Conservation (phyloP, 2,888 invertebrate genomes). For the Hermodice carunculata region DNA sequence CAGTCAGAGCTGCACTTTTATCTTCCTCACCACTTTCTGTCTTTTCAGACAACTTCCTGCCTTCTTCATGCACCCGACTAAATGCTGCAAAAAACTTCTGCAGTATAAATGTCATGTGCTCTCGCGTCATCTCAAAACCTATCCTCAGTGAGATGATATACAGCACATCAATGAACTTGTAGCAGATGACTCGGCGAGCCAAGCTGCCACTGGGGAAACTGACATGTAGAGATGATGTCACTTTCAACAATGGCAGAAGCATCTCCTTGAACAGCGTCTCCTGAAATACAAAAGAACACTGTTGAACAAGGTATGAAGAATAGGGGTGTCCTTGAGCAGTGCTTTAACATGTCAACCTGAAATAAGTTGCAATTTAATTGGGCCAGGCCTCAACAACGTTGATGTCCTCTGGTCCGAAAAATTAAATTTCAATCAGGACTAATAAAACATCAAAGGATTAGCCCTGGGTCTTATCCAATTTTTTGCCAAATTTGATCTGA, state of each 20-base stretch:
- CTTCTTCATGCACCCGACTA: slow-evolving; percentile 45
- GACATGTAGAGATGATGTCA: slow-evolving; percentile 84
- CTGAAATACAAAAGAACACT: slow-evolving; percentile 71
- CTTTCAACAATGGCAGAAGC: slow-evolving; percentile 83
- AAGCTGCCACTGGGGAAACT: slow-evolving; percentile 85
- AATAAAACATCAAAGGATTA: too few species aligned
- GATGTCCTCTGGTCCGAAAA: too few species aligned
- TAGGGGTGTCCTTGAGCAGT: too few species aligned
- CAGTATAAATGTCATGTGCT: slow-evolving; percentile 62
- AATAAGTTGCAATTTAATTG: too few species aligned
- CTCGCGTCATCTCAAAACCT: slow-evolving; percentile 72
- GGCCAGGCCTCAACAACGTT: too few species aligned
- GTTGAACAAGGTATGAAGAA: background rate
- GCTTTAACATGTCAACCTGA: too few species aligned
- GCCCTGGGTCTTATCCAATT: too few species aligned
- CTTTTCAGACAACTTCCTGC: too few species aligned
- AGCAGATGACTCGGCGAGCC: slow-evolving; percentile 83
- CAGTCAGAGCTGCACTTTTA: too few species aligned
- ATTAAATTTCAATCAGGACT: too few species aligned
- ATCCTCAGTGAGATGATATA: slow-evolving; percentile 76
- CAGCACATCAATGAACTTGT: slow-evolving; percentile 85
- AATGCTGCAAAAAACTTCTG: slow-evolving; percentile 67
- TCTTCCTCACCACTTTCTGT: too few species aligned
- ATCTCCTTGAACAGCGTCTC: slow-evolving; percentile 88
- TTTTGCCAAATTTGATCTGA: too few species aligned